These are phyloP conservation scores for Chunga burmeisteri DNA, from an alignment of 2,113 vertebrate species.

Conservation along the genomic window DNA sequence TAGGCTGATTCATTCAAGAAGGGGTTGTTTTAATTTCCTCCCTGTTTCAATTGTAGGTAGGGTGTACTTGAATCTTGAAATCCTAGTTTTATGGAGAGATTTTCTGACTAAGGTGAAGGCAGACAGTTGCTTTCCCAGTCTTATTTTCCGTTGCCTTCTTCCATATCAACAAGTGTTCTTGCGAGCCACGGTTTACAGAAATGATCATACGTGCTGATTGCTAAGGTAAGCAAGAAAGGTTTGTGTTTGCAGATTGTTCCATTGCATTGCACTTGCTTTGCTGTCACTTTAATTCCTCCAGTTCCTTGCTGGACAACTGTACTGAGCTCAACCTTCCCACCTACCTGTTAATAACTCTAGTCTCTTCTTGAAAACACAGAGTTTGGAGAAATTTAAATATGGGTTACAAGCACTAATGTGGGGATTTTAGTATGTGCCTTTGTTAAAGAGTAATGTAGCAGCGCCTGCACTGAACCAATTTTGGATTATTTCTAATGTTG, in stretches of 20 bases:
- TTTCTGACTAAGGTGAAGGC: not conserved
- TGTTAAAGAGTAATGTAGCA: constrained; percentile 13
- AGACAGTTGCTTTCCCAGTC: not conserved
- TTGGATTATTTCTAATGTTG: not conserved
- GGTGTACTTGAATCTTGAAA: not conserved
- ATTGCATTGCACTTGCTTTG: not conserved
- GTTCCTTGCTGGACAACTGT: not conserved
- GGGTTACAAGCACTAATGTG: not conserved
- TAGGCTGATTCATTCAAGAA: not conserved
- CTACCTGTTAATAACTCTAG: not conserved
- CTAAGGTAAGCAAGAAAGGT: not conserved
- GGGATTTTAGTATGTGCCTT: constrained; percentile 22
- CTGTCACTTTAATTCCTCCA: not conserved
- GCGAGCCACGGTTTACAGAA: not conserved
- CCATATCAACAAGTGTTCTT: not conserved
- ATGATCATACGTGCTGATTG: not conserved
- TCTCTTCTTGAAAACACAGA: not conserved
- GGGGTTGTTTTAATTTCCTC: not conserved
- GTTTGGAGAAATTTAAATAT: not conserved
- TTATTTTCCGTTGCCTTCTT: not conserved
- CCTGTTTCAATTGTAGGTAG: not conserved
- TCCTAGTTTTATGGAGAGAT: not conserved
- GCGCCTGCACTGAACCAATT: not conserved
- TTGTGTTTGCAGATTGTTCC: not conserved
- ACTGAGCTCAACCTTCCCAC: not conserved